phyloP scores from a whole-genome alignment of 1,140 invertebrate genomes.

The Triops longicaudatus region DNA sequence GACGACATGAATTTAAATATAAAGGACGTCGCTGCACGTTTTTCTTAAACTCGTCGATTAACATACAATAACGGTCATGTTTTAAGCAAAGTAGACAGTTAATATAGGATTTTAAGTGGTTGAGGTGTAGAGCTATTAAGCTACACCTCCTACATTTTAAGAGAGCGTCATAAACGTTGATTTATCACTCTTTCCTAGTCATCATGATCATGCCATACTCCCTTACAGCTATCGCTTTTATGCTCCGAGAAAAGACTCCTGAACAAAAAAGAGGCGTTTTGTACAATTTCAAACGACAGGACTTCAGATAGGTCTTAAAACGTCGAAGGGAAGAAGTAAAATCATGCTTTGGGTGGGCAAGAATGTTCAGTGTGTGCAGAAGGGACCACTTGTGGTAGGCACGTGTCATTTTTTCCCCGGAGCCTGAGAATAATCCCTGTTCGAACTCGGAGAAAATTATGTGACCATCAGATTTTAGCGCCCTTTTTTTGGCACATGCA shows the following conservation, averaged over 20 bases:
- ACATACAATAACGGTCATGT: background rate
- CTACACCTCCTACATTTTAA: background rate
- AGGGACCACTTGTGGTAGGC: background rate
- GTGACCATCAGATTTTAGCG: slow-evolving; percentile 2
- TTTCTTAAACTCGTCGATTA: background rate
- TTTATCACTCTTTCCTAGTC: background rate
- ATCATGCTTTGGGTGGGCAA: background rate
- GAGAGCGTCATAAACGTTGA: background rate
- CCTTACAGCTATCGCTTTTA: no score
- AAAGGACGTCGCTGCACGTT: no score
- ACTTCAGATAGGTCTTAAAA: no score
- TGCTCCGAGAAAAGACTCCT: no score
- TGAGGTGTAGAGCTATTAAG: background rate
- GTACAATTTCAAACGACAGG: no score
- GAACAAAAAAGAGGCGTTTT: no score
- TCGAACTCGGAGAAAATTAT: slow-evolving; percentile 9
- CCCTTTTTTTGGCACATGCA: background rate
- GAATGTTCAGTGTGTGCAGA: background rate
- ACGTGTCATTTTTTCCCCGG: background rate
- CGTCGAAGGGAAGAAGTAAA: background rate
- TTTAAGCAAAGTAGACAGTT: background rate
- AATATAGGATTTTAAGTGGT: background rate
- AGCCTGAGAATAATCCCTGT: background rate
- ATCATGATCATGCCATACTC: background rate
- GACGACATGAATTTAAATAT: no score